Percentiles rank a stretch among this genome's conserved stretches.
Evolutionary conservation across 2,113 vertebrate species (phyloP).

Genomic region (Brachyhypopomus occidentalis): DNA sequence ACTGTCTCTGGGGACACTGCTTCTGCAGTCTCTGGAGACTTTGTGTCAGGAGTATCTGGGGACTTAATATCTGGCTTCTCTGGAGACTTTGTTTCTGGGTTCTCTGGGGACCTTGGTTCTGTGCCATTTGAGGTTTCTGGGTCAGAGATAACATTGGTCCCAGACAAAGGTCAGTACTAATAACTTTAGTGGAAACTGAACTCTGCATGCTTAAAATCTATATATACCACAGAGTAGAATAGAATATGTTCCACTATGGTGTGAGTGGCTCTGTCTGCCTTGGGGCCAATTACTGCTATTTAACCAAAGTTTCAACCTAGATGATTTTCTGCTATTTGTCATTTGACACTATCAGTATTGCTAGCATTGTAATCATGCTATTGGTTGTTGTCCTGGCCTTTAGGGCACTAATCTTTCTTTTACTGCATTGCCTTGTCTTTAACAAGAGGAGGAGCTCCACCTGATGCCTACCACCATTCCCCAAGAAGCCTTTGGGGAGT

Average conservation of each 20-base stretch:
- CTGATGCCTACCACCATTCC: constrained; percentile 53
- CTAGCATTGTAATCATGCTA: constrained; percentile 17
- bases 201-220: background rate
- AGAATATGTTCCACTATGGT: background rate
- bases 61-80: constrained; percentile 60
- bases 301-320: background rate
- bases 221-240: constrained; percentile 39
- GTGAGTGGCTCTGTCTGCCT: constrained; percentile 37
- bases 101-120: constrained; percentile 54
- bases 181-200: constrained; percentile 1
- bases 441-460: constrained; percentile 74
- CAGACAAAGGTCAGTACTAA: constrained; percentile 73
- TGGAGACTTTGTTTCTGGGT: constrained; percentile 45
- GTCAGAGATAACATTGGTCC: constrained; percentile 62
- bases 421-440: constrained; percentile 68
- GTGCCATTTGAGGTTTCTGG: constrained; percentile 48
- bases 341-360: constrained; percentile 6
- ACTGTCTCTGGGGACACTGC: constrained; percentile 52
- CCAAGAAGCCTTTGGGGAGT: constrained; percentile 65
- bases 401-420: constrained; percentile 57
- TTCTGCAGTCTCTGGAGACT: constrained; percentile 54
- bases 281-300: background rate
- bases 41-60: constrained; percentile 59
- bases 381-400: constrained; percentile 47
- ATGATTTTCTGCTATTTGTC: constrained; percentile 13